These are phyloP conservation scores for Portevinia maculata DNA, from an alignment of 2,888 invertebrate genomes.

Conservation along the genomic window DNA sequence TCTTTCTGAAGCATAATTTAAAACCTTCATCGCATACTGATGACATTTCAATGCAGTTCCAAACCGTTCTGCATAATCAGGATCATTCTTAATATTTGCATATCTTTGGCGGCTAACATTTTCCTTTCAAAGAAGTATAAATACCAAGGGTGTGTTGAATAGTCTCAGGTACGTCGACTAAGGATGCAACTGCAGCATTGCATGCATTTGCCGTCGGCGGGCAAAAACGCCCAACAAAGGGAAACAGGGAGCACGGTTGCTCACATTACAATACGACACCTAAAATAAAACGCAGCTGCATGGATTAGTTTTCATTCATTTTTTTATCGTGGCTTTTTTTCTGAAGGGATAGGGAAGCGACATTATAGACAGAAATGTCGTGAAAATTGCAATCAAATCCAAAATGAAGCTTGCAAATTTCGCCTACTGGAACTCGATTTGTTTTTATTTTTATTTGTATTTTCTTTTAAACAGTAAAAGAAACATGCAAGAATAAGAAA, in stretches of 20 bases:
- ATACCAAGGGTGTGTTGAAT: conserved; percentile 1
- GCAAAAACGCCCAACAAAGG: conserved; percentile 36
- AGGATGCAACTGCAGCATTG: conserved; percentile 25
- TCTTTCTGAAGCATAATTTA: neutral
- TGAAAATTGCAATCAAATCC: neutral
- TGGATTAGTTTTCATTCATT: conserved; percentile 42
- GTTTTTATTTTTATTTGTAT: too few species aligned
- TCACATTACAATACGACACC: conserved; percentile 53
- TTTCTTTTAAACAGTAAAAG: too few species aligned
- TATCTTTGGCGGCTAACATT: neutral
- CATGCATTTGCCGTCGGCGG: conserved; percentile 49
- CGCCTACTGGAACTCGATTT: too few species aligned
- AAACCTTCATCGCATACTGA: neutral
- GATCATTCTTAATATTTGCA: neutral
- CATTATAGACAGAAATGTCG: too few species aligned
- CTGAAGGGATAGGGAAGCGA: too few species aligned
- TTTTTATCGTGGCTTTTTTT: neutral
- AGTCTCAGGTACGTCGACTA: conserved; percentile 17
- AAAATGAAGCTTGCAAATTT: neutral
- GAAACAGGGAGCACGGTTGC: conserved; percentile 11
- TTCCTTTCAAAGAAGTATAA: too few species aligned
- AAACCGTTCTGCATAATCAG: neutral
- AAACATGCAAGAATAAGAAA: too few species aligned
- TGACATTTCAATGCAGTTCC: neutral
- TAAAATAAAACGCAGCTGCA: conserved; percentile 64